Evolutionary conservation across 2,888 invertebrate species (phyloP).

Genomic region (Ectemnius lituratus): DNA sequence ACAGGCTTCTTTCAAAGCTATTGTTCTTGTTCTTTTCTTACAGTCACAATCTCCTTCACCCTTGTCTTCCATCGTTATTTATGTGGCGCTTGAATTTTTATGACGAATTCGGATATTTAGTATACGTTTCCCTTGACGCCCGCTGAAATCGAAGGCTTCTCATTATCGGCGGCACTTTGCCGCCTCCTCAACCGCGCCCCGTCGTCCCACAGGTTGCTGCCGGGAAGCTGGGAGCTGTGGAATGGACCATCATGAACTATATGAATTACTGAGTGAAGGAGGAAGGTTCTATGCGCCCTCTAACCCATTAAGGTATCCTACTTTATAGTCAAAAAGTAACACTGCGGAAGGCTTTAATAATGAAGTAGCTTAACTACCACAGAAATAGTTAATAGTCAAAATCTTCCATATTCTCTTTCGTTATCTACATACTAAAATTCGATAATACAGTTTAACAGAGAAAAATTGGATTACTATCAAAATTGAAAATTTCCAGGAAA

Average conservation of each 20-base stretch:
- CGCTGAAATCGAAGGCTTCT: not conserved
- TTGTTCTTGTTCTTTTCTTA: not conserved
- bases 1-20: not conserved
- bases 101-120: not conserved
- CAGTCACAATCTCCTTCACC: not conserved
- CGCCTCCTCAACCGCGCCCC: not conserved
- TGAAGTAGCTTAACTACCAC: too few species aligned
- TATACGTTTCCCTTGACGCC: not conserved
- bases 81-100: constrained; percentile 4
- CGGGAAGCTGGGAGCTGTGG: not conserved
- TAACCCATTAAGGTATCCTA: too few species aligned
- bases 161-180: not conserved
- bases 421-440: too few species aligned
- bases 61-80: not conserved
- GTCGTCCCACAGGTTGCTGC: not conserved
- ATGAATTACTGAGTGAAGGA: too few species aligned
- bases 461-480: too few species aligned
- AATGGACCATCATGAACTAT: not conserved
- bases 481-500: too few species aligned
- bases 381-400: too few species aligned
- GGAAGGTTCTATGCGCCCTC: too few species aligned
- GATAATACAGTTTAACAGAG: too few species aligned
- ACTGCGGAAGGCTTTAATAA: too few species aligned
- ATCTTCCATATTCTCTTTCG: too few species aligned
- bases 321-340: too few species aligned